Evolutionary conservation across 2,113 vertebrate species (phyloP).

Genomic region (Choloepus hoffmanni): DNA sequence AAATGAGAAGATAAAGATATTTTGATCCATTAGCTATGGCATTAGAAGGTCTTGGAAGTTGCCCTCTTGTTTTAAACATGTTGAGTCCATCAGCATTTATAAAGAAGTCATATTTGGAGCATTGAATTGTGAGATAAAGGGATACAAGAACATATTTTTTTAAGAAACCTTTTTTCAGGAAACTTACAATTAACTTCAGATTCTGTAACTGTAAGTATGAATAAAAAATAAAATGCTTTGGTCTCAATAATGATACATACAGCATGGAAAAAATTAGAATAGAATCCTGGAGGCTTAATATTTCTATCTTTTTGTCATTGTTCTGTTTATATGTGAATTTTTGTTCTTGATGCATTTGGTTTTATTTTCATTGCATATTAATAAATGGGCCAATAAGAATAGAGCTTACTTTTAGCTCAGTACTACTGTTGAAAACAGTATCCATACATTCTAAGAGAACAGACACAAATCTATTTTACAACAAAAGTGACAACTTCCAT

Average conservation of each 20-base stretch:
- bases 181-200: not conserved
- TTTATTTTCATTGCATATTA: slow-evolving; percentile 33
- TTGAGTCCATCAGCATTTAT: not conserved
- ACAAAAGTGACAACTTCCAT: slow-evolving; percentile 20
- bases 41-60: not conserved
- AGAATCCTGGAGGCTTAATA: slow-evolving; percentile 15
- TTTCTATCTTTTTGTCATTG: not conserved
- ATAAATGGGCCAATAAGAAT: not conserved
- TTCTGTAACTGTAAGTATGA: not conserved
- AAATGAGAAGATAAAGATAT: slow-evolving; percentile 32
- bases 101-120: not conserved
- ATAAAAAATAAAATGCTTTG: not conserved
- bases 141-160: not conserved
- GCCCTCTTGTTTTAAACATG: not conserved
- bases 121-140: not conserved
- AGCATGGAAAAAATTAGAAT: not conserved
- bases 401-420: slow-evolving; percentile 5
- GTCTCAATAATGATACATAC: not conserved
- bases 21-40: not conserved
- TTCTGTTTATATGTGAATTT: slow-evolving; percentile 13
- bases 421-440: not conserved
- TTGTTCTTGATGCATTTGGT: slow-evolving; percentile 40
- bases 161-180: not conserved
- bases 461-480: slow-evolving; percentile 31
- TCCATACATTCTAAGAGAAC: not conserved